phyloP scores from a whole-genome alignment of 2,113 vertebrate genomes.

The western clawed frog (Xenopus tropicalis) region DNA sequence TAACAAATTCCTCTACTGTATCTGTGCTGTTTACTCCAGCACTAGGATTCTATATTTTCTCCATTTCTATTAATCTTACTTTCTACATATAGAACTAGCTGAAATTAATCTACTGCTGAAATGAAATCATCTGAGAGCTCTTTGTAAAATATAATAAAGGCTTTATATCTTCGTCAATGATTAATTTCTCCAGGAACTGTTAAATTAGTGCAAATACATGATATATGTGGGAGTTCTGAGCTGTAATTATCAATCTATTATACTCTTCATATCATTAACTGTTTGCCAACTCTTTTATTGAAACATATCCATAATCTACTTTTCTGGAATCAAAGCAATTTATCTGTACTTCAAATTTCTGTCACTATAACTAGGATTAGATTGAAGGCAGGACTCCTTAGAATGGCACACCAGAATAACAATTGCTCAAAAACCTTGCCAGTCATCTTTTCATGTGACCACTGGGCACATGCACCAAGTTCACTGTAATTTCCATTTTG shows the following conservation, averaged over 20 bases:
- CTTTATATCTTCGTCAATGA: conserved; percentile 13
- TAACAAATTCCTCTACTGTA: no score
- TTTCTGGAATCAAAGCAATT: conserved; percentile 21
- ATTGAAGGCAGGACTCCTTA: no score
- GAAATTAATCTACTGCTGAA: background rate
- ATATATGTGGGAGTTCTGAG: conserved; percentile 13
- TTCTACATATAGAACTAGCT: no score
- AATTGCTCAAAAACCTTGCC: no score
- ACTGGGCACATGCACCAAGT: no score
- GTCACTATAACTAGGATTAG: no score
- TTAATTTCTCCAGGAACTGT: background rate
- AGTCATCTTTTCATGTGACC: no score
- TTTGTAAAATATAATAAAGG: background rate
- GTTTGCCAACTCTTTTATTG: conserved; percentile 14
- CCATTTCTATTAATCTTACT: no score
- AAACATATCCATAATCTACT: conserved; percentile 30
- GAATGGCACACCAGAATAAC: no score
- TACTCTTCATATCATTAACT: conserved; percentile 20
- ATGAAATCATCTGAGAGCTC: background rate
- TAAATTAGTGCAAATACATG: conserved; percentile 19
- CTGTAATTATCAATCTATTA: conserved; percentile 14
- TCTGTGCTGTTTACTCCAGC: no score
- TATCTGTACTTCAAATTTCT: conserved; percentile 12
- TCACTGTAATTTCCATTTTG: no score
- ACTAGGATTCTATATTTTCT: no score